Conservation (phyloP, 2,888 invertebrate species). For the Dioctria rufipes region DNA sequence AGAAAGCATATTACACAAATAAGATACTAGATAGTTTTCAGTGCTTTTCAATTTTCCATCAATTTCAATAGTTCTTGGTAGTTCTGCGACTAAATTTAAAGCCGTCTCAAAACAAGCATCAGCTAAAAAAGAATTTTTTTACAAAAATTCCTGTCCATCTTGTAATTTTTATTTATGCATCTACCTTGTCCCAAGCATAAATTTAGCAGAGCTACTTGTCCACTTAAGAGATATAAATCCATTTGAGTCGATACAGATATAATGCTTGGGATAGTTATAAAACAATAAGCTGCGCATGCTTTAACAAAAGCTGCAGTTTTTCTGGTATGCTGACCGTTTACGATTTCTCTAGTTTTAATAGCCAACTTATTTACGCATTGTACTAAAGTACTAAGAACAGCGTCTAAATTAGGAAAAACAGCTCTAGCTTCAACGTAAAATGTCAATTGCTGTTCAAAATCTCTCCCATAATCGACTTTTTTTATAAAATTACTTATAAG, state of each 20-base stretch:
- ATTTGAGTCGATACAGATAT: conserved; percentile 83
- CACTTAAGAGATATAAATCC: conserved; percentile 88
- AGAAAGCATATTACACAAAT: conserved; percentile 84
- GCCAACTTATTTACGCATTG: conserved; percentile 89
- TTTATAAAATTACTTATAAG: conserved; percentile 86
- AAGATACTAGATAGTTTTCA: conserved; percentile 80
- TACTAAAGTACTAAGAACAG: conserved; percentile 87
- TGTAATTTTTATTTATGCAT: not conserved
- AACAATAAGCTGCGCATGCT: conserved; percentile 96
- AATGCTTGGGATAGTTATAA: conserved; percentile 97
- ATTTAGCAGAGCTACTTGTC: conserved; percentile 91
- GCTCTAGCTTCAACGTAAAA: conserved; percentile 95
- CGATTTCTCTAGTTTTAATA: conserved; percentile 78
- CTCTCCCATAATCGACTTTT: conserved; percentile 85
- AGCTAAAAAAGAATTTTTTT: conserved; percentile 74
- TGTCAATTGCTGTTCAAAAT: conserved; percentile 91
- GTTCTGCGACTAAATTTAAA: conserved; percentile 83
- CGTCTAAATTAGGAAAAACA: conserved; percentile 91
- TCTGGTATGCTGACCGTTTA: conserved; percentile 82
- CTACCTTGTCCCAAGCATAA: conserved; percentile 92
- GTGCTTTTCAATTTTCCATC: conserved; percentile 83
- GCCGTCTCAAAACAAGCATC: conserved; percentile 96
- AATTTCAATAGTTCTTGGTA: conserved; percentile 80
- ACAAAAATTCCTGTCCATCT: not conserved
- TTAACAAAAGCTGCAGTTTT: conserved; percentile 90